phyloP scores from a whole-genome alignment of 2,113 vertebrate species.

The Candoia aspera region DNA sequence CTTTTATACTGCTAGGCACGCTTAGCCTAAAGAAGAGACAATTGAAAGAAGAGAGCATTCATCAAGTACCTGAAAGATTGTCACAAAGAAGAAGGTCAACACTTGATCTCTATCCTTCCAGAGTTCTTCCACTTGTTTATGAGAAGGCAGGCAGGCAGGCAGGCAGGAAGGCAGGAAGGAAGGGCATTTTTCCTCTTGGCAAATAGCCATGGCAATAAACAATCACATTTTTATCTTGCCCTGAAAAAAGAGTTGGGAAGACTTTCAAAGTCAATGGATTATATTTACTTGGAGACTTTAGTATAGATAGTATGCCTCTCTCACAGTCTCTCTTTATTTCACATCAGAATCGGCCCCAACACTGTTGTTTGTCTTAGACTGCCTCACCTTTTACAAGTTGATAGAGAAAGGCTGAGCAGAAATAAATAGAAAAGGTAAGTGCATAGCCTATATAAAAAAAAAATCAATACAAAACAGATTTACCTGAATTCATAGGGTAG shows the following conservation, averaged over 20 bases:
- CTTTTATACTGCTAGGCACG: not conserved
- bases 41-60: not conserved
- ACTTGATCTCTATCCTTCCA: not conserved
- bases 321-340: not conserved
- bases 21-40: not conserved
- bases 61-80: not conserved
- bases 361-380: not conserved
- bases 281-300: not conserved
- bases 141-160: too few relatives aligned
- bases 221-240: not conserved
- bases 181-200: not conserved
- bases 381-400: not conserved
- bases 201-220: not conserved
- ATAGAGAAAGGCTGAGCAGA: not conserved
- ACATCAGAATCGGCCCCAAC: not conserved
- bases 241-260: not conserved
- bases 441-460: not conserved
- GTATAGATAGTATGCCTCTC: not conserved
- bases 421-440: not conserved
- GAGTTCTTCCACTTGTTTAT: not conserved
- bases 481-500: too few relatives aligned
- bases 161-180: not conserved
- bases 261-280: not conserved
- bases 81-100: not conserved
- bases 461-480: not conserved